Conservation (phyloP, 53 echinoderm and acorn worm genomes). For the Arbacia lixula region DNA sequence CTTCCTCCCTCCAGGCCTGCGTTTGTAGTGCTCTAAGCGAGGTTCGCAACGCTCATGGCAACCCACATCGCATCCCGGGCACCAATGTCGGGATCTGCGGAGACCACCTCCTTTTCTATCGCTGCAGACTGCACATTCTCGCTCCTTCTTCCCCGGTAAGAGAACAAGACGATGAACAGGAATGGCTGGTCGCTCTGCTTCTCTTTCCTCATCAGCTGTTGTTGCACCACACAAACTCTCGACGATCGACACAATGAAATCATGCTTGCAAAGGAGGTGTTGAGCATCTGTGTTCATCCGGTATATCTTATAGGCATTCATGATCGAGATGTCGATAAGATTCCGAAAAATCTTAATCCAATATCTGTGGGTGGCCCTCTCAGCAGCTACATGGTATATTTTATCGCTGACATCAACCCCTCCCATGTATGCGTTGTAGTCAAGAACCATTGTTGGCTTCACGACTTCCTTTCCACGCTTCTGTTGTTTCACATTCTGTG, state of each 20-base stretch:
- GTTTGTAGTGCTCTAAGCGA: neutral
- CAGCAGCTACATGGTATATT: neutral
- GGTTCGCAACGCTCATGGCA: constrained; percentile 10
- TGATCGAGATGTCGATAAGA: neutral
- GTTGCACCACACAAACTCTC: neutral
- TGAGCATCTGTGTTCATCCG: neutral
- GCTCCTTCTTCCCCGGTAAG: neutral
- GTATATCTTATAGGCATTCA: constrained; percentile 9
- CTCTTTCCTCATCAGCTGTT: neutral
- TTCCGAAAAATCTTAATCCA: constrained; percentile 12
- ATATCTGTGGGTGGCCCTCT: neutral
- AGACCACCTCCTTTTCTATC: neutral
- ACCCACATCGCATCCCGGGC: constrained; percentile 3
- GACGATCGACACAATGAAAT: neutral
- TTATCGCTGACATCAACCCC: neutral
- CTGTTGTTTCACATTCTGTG: neutral
- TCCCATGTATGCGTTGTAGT: neutral
- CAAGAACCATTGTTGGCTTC: neutral
- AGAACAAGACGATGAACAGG: neutral
- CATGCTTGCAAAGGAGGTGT: neutral
- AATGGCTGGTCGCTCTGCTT: neutral
- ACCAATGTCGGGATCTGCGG: constrained; percentile 3
- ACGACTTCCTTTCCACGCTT: neutral
- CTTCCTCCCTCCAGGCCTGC: no score
- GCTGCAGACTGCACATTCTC: neutral